phyloP scores from a whole-genome alignment of 2,113 vertebrate species.

The Salvelinus namaycush region DNA sequence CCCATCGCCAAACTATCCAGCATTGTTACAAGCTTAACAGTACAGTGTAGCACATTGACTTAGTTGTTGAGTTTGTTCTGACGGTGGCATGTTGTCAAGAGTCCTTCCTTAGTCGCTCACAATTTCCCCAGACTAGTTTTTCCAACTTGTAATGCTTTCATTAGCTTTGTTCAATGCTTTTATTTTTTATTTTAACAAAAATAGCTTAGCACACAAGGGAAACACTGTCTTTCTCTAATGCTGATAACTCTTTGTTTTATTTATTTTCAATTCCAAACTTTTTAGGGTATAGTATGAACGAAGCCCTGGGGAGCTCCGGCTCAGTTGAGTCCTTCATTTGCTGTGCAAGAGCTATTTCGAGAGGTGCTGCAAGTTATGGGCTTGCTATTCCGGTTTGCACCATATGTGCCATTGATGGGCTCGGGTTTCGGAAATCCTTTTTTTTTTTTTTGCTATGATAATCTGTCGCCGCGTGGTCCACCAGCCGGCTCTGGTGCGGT shows the following conservation, averaged over 20 bases:
- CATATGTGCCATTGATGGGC: constrained; percentile 71
- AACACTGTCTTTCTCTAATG: neutral
- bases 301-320: too few relatives aligned
- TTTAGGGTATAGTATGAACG: too few relatives aligned
- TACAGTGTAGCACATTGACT: too few relatives aligned
- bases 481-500: constrained; percentile 65
- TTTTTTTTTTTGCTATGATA: constrained; percentile 72
- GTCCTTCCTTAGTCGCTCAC: neutral
- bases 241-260: neutral
- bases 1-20: neutral
- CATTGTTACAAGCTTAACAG: too few relatives aligned
- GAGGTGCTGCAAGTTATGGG: constrained; percentile 67
- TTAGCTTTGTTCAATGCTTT: neutral
- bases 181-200: neutral
- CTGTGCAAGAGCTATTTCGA: constrained; percentile 59
- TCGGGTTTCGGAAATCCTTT: constrained; percentile 75
- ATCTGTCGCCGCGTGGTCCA: constrained; percentile 70
- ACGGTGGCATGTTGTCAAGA: neutral
- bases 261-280: neutral
- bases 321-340: neutral
- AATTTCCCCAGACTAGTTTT: neutral
- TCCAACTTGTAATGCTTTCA: neutral
- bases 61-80: too few relatives aligned
- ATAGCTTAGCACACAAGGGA: neutral
- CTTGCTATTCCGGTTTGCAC: constrained; percentile 65